Conservation (phyloP, 2,888 invertebrate genomes). For the Aelia acuminata region DNA sequence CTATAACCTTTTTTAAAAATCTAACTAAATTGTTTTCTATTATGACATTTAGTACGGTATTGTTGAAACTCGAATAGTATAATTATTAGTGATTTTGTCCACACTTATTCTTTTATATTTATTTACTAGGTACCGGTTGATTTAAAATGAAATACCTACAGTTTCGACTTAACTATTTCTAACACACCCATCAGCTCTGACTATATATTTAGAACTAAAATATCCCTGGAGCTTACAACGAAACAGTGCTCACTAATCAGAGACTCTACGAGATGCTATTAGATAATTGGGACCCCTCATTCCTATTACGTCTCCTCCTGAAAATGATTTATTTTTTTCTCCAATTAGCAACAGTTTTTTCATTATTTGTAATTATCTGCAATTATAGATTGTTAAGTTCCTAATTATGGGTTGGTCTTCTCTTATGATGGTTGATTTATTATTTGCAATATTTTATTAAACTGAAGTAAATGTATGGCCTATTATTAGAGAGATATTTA, state of each 20-base stretch:
- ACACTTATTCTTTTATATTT: no score
- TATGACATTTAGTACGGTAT: no score
- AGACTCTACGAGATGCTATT: neutral
- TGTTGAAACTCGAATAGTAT: no score
- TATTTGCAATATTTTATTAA: neutral
- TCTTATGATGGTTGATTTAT: neutral
- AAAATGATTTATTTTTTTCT: slow-evolving; percentile 12
- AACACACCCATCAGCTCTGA: no score
- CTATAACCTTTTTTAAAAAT: no score
- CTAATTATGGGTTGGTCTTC: neutral
- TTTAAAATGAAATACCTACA: no score
- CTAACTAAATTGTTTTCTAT: no score
- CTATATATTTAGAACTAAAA: neutral
- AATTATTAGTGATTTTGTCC: no score
- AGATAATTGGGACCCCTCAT: neutral
- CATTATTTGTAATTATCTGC: neutral
- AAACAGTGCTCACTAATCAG: neutral
- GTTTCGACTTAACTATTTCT: no score
- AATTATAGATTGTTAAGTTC: neutral
- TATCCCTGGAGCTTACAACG: neutral
- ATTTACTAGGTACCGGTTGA: no score
- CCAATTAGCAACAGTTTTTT: slow-evolving; percentile 22
- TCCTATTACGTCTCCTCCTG: neutral
- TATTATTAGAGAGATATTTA: no score
- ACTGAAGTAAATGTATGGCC: no score